Base-by-base conservation (phyloP, 2,888 invertebrate genomes). In the Anthophora plumipes region DNA sequence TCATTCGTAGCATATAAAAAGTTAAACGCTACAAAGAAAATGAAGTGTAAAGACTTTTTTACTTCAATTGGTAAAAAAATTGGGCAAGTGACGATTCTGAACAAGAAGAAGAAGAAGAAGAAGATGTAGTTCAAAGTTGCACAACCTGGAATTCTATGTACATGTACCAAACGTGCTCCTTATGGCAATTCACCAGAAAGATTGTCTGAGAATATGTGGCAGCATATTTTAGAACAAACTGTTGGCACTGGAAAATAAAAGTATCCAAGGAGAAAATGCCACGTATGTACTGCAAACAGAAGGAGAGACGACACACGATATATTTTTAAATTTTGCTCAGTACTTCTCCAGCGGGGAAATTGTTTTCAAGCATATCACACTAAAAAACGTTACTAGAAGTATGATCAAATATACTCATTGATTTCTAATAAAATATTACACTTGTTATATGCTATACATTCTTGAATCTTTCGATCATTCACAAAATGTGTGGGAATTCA, bases 301-400 rank as follows among this genome's bases (percentile, higher is more conserved):
- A 31, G 31, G 11, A 46, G 43, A 12, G n/a, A 25, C n/a, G 9
- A 25, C 5, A 52, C 25, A 25, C 17, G n/a, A 41, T 67, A 43
- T 43, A 67, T 55, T 25, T 55, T 25, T 12, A 55, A 67, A 55
- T 67, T 46, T 54, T 67, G 25, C 14, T 11, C 43, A n/a, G 17
- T 31, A 14, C 31, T 43, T 25, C 43, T 55, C 43, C 67, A 67
- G 12, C 1, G 6, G 12, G 55, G 20, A 41, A 25, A 25, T 2
- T 55, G 25, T 55, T 67, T 55, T 43, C 11, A 54, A 55, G 0
- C 8, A 25, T 55, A 55, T 43, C 55, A 67, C 14, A 43, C 67
- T 31, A 31, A 31, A 31, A 31, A 31, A 31, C 31, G n/a, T n/a
- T n/a, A n/a, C n/a, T n/a, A n/a, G n/a, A n/a, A n/a, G n/a, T n/a